Conservation (phyloP, 2,797 vertebrate genomes). For the Lateolabrax maculatus region DNA sequence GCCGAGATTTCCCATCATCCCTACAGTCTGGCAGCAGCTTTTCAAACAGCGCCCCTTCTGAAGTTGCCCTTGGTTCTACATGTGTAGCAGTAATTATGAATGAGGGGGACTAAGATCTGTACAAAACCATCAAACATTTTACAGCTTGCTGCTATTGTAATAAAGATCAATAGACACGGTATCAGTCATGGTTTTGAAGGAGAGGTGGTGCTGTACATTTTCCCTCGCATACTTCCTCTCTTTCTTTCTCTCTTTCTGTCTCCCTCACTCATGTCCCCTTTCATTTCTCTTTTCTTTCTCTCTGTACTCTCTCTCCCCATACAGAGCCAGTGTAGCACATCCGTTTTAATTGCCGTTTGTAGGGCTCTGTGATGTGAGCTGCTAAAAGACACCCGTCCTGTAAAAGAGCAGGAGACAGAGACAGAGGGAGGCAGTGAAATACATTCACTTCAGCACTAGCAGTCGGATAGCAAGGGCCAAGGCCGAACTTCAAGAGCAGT, state of each 20-base stretch:
- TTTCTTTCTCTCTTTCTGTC: constrained; percentile 70
- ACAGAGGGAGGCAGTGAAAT: constrained; percentile 49
- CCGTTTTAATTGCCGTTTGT: constrained; percentile 86
- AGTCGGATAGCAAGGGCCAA: constrained; percentile 49
- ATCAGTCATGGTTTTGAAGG: constrained; percentile 86
- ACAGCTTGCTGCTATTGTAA: constrained; percentile 90
- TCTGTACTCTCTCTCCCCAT: constrained; percentile 71
- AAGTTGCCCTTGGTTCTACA: constrained; percentile 93
- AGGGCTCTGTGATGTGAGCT: constrained; percentile 79
- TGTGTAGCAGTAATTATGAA: constrained; percentile 92
- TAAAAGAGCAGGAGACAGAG: constrained; percentile 67
- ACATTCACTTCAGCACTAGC: constrained; percentile 44
- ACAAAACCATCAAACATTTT: constrained; percentile 90
- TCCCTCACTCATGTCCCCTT: constrained; percentile 70
- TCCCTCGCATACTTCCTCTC: constrained; percentile 72
- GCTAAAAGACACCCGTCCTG: constrained; percentile 78
- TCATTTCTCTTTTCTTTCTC: constrained; percentile 68
- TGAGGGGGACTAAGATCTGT: constrained; percentile 90
- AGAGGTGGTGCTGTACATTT: constrained; percentile 83
- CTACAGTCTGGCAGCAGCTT: constrained; percentile 83
- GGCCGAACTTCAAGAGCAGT: constrained; percentile 60
- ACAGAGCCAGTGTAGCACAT: constrained; percentile 78
- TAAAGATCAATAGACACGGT: constrained; percentile 89
- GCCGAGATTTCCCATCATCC: constrained; percentile 85
- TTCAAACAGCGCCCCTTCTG: constrained; percentile 86